These are phyloP conservation scores for Drosophila silvestris DNA, from an alignment of 2,888 invertebrate genomes.

Conservation along the genomic window DNA sequence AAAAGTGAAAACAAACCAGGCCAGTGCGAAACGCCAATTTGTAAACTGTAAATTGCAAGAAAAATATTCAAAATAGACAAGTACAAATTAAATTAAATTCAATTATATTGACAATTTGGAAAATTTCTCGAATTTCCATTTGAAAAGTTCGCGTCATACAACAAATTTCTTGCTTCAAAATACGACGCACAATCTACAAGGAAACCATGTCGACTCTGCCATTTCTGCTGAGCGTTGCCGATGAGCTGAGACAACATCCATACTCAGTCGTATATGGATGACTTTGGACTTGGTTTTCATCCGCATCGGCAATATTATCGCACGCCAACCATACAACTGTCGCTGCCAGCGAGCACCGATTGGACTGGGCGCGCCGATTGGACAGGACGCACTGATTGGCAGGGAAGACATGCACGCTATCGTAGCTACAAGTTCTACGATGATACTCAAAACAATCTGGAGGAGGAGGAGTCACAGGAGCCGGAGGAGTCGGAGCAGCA, in stretches of 20 bases:
- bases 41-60: conserved; percentile 4
- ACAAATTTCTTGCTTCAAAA: conserved; percentile 9
- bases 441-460: conserved; percentile 80
- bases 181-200: conserved; percentile 54
- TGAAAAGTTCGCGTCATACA: neutral
- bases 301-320: conserved; percentile 84
- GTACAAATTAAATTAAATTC: neutral
- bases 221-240: conserved; percentile 84
- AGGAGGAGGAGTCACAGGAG: conserved; percentile 59
- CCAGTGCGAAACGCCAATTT: conserved; percentile 20
- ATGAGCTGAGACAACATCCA: conserved; percentile 85
- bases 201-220: conserved; percentile 84
- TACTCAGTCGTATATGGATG: conserved; percentile 84
- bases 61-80: conserved; percentile 1
- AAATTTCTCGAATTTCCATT: neutral
- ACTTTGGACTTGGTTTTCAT: conserved; percentile 84
- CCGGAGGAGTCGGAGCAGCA: conserved; percentile 27
- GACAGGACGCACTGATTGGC: conserved; percentile 76
- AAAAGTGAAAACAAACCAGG: conserved; percentile 61
- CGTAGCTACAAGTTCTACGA: conserved; percentile 81
- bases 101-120: neutral
- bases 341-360: conserved; percentile 84
- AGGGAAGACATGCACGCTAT: conserved; percentile 74
- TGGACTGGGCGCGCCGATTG: conserved; percentile 83
- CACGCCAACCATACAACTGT: conserved; percentile 84